Percentiles rank a stretch among this genome's conserved stretches.
These are phyloP conservation scores for Schizopygopsis pylzovi DNA, from an alignment of 2,797 vertebrate species.

Conservation along the genomic window DNA sequence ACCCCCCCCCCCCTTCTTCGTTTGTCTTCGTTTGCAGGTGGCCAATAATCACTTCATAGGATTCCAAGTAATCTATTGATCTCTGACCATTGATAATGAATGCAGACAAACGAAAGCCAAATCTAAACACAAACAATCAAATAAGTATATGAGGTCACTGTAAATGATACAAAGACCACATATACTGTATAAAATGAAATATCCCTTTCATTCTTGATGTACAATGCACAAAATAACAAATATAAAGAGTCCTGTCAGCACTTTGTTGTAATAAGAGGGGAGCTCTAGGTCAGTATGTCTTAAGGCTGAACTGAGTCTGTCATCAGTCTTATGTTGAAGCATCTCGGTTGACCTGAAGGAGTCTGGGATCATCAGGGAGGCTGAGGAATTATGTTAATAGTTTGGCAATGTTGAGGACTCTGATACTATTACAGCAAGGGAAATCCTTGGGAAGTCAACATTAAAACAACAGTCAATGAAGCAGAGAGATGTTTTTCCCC, in stretches of 20 bases:
- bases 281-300: slow-evolving; percentile 9
- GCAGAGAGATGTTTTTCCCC: too few relatives aligned
- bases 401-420: slow-evolving; percentile 26
- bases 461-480: background rate
- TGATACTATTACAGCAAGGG: slow-evolving; percentile 47
- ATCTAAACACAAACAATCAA: slow-evolving; percentile 5
- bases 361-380: slow-evolving; percentile 16
- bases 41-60: slow-evolving; percentile 38
- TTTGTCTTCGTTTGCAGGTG: slow-evolving; percentile 36
- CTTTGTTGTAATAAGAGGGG: background rate
- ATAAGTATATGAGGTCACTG: background rate
- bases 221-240: background rate
- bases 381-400: slow-evolving; percentile 24
- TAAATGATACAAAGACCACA: background rate
- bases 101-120: background rate
- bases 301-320: background rate
- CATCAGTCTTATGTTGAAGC: background rate
- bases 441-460: slow-evolving; percentile 19
- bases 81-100: slow-evolving; percentile 23
- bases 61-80: slow-evolving; percentile 45
- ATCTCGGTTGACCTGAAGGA: slow-evolving; percentile 23
- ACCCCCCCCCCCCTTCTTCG: background rate
- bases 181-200: background rate
- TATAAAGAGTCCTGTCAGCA: background rate
- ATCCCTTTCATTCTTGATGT: background rate